Evolutionary conservation across 1,140 invertebrate genomes (phyloP).

Genomic region (Diorhabda elongata): DNA sequence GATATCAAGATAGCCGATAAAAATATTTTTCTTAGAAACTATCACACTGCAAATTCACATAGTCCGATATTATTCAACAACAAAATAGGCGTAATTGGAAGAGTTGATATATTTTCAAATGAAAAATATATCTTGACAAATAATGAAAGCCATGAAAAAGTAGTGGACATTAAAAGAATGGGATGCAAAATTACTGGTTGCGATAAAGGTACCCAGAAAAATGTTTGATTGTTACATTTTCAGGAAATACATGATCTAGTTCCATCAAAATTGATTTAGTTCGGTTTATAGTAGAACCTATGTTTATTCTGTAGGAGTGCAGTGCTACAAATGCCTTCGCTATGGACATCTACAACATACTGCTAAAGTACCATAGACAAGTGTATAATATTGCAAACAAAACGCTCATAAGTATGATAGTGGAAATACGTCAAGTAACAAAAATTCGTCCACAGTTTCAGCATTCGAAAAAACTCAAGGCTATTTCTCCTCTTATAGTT

Average conservation of each 20-base stretch:
- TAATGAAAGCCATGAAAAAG: neutral
- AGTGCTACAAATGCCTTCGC: too few relatives aligned
- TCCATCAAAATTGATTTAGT: too few relatives aligned
- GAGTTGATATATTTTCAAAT: neutral
- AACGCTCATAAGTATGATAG: neutral
- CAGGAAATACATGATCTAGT: neutral
- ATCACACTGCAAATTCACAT: neutral
- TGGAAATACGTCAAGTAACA: neutral
- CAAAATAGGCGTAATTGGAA: neutral
- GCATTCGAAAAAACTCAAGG: neutral
- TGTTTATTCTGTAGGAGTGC: too few relatives aligned
- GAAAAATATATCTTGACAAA: neutral
- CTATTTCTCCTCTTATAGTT: neutral
- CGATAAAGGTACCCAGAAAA: neutral
- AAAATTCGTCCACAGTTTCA: neutral
- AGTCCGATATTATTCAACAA: neutral
- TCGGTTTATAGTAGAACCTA: too few relatives aligned
- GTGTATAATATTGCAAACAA: too few relatives aligned
- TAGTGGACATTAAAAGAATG: neutral
- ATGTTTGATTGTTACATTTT: neutral
- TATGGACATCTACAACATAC: too few relatives aligned
- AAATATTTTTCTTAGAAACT: neutral
- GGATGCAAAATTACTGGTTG: neutral
- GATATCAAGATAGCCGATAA: neutral
- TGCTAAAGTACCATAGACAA: too few relatives aligned